Percentiles rank a stretch among this genome's conserved stretches.
phyloP scores from a whole-genome alignment of 2,888 invertebrate genomes.

The Petrophora chlorosata region DNA sequence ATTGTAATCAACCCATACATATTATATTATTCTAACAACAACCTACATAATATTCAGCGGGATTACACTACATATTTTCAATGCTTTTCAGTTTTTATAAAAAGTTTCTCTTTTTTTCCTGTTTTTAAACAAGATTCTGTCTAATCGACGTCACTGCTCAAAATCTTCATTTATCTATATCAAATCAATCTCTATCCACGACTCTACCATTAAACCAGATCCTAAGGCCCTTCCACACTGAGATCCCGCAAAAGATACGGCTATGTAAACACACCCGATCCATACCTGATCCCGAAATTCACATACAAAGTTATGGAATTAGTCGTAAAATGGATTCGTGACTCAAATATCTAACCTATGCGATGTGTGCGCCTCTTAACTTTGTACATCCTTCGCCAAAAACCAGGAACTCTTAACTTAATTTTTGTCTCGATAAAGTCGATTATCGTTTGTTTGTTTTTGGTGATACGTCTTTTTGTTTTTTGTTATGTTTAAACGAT shows the following conservation, averaged over 20 bases:
- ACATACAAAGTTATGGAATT: slow-evolving; percentile 84
- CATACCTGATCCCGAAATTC: slow-evolving; percentile 79
- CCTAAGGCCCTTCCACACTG: slow-evolving; percentile 58
- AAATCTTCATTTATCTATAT: slow-evolving; percentile 32
- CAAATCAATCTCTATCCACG: slow-evolving; percentile 47
- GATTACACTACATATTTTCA: too few relatives aligned
- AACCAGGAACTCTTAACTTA: slow-evolving; percentile 34
- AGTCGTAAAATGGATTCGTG: slow-evolving; percentile 83
- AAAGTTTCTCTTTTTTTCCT: too few relatives aligned
- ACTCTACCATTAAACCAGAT: slow-evolving; percentile 65
- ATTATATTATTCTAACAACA: too few relatives aligned
- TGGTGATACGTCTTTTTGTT: slow-evolving; percentile 35
- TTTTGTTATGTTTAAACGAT: slow-evolving; percentile 50
- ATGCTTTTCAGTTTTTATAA: too few relatives aligned
- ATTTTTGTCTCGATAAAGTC: accelerated
- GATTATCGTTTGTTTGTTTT: slow-evolving; percentile 9
- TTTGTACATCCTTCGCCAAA: slow-evolving; percentile 25
- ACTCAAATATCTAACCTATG: slow-evolving; percentile 82
- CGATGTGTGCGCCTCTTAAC: slow-evolving; percentile 44
- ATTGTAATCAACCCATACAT: too few relatives aligned
- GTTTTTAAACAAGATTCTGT: too few relatives aligned
- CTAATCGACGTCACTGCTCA: too few relatives aligned
- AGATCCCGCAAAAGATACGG: slow-evolving; percentile 67
- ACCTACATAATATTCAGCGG: too few relatives aligned
- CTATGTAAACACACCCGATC: slow-evolving; percentile 70